phyloP scores from a whole-genome alignment of 2,797 vertebrate species.

The Iguana delicatissima region DNA sequence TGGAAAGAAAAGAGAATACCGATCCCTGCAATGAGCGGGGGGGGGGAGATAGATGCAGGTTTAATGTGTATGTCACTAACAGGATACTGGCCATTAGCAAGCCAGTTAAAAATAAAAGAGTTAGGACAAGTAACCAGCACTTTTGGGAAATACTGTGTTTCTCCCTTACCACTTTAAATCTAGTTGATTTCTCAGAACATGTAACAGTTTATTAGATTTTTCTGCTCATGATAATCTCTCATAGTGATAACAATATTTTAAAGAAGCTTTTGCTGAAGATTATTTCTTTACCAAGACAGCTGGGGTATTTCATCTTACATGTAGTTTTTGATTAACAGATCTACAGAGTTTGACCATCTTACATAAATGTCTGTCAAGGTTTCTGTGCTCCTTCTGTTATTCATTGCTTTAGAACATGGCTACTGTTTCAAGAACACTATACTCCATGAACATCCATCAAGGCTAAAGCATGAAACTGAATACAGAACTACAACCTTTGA shows the following conservation, averaged over 20 bases:
- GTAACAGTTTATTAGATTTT: neutral
- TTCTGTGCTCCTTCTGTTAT: neutral
- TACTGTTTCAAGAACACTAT: slow-evolving; percentile 18
- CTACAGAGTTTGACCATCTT: slow-evolving; percentile 24
- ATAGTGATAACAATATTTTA: neutral
- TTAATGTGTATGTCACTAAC: neutral
- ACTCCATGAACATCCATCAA: neutral
- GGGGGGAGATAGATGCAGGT: no score
- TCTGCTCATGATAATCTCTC: neutral
- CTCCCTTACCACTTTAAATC: neutral
- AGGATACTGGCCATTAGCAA: neutral
- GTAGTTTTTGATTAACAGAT: neutral
- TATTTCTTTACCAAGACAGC: neutral
- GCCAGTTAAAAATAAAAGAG: neutral
- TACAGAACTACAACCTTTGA: neutral
- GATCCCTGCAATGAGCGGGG: no score
- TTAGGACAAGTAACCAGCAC: no score
- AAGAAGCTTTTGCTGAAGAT: neutral
- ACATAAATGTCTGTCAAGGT: slow-evolving; percentile 40
- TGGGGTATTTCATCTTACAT: slow-evolving; percentile 35
- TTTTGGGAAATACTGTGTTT: neutral
- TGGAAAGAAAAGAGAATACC: no score
- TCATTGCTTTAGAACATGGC: neutral
- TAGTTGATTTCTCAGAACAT: neutral
- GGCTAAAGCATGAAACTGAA: neutral